These are phyloP conservation scores for Hirtodrosophila alboralis DNA, from an alignment of 2,888 invertebrate genomes.

Conservation along the genomic window DNA sequence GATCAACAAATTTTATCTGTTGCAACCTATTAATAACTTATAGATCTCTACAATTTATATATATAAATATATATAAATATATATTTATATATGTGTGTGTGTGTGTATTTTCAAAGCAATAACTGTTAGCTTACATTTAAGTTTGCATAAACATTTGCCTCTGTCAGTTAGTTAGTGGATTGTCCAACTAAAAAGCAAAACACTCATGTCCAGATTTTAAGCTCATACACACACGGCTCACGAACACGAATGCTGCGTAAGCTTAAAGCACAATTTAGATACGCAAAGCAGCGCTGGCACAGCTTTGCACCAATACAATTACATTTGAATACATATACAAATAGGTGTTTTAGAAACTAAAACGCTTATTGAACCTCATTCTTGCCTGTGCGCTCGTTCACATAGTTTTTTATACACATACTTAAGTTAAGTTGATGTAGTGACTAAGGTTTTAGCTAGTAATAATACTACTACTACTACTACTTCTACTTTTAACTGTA, in stretches of 20 bases:
- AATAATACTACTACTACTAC: constrained; percentile 71
- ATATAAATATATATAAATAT: constrained; percentile 8
- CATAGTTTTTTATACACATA: constrained; percentile 39
- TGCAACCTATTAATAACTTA: constrained; percentile 13
- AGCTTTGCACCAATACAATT: constrained; percentile 8
- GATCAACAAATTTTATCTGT: constrained; percentile 24
- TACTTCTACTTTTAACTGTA: constrained; percentile 56
- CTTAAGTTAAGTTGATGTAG: constrained; percentile 55
- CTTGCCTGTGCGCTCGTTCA: constrained; percentile 17
- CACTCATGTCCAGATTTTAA: constrained; percentile 11
- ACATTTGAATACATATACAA: constrained; percentile 5
- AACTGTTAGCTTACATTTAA: constrained; percentile 25
- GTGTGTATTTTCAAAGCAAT: constrained; percentile 42
- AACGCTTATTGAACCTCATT: neutral
- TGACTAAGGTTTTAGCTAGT: constrained; percentile 71
- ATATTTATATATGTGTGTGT: too few species aligned
- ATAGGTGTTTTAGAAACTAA: neutral
- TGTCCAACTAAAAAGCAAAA: constrained; percentile 1
- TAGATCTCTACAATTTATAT: constrained; percentile 19
- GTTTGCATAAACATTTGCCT: constrained; percentile 1
- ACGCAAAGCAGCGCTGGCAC: neutral
- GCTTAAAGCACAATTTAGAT: constrained; percentile 17
- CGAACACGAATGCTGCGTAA: neutral
- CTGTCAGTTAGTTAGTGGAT: constrained; percentile 13
- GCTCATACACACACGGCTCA: neutral